Base-by-base conservation (phyloP, 2,888 invertebrate species). In the Cataglyphis cursor region DNA sequence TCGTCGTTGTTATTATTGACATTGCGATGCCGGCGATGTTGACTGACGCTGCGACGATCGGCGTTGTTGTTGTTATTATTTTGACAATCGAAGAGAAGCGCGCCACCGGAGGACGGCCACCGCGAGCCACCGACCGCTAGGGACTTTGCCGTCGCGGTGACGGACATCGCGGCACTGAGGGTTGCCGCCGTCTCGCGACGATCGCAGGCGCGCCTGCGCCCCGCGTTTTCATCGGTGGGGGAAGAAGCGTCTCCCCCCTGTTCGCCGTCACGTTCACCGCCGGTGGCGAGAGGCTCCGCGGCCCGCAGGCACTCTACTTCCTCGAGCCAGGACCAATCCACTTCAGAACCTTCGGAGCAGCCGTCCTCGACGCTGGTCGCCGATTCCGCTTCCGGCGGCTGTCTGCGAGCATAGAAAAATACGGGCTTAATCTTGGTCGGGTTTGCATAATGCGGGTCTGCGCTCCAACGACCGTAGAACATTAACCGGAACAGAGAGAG, bases 281-380 rank as follows among this genome's bases (percentile, higher is more conserved):
- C 89, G 12, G 90, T 85, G 74, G 89, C 76, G 62, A 54, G 81
- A 51, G 91, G 85, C 66, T 89, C 86, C 90, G 90, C 86, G 74
- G 89, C 81, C 73, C 91, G 91, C 51, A 89, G 83, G 51, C 89
- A 91, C 75, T 94, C 94, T 81, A 94, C 91, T 88, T 94, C 94
- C 86, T 94, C 94, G 6, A 95, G 90, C 95, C 95, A 94, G 35
- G 95, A 95, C 95, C 95, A 95, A 90, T 95, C 94, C 59, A 95
- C 94, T 70, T 94, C 94, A 21, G 94, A 93, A 61, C 93, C 90
- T 31, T 91, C 91, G 10, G 90, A 90, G 68, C 85, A 86, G 10
- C 80, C 86, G 31, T 89, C 90, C 51, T 88, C 90, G 6, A 65
- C 18, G 0, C 48, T 48, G 57, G 24, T 59, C 35, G 4, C 28